Base-by-base conservation (phyloP, 2,113 vertebrate genomes). In the Pterocles gutturalis region DNA sequence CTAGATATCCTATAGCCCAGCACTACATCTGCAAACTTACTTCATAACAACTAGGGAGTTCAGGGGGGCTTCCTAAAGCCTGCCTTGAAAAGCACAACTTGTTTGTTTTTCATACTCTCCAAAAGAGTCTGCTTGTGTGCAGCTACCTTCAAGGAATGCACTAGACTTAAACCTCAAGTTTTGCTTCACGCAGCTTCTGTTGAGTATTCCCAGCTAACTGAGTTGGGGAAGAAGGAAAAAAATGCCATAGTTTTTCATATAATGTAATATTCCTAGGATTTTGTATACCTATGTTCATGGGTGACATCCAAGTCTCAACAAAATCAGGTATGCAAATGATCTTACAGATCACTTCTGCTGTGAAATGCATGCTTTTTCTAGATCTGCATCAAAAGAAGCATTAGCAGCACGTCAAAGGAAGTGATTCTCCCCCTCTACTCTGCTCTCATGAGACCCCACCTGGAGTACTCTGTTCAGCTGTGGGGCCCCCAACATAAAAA, bases 171-270 rank as follows among this genome's bases (percentile, higher is more conserved):
- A 72, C 25, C n/a, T 78, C 22, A 33, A 25, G 25, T 25, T 87
- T 77, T 64, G 12, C n/a, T 77, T 90, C 55, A 69, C 2, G 0
- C 33, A 82, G 26, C 20, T 85, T 70, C 62, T 76, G 33, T 16
- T 75, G 25, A 36, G 29, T 34, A 75, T 36, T 83, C 22, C 34
- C 61, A 93, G 14, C 57, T 83, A 76, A 21, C 11, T 1, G 2
- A 95, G 49, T 3, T 6, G 22, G 9, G 11, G 6, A 17, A 28
- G 17, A 84, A 62, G 7, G 5, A 1, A 2, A 46, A 69, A 24
- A 3, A 0, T 0, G 1, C 3, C 3, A 0, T 15, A 22, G 21
- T 66, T 91, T 71, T 38, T 55, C 15, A 54, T 51, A 36, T 3
- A 62, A 58, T 5, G 7, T 33, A 75, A 54, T 16, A 8, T 10